phyloP scores from a whole-genome alignment of 2,113 vertebrate genomes.

The Tenebrosternarchus preto region DNA sequence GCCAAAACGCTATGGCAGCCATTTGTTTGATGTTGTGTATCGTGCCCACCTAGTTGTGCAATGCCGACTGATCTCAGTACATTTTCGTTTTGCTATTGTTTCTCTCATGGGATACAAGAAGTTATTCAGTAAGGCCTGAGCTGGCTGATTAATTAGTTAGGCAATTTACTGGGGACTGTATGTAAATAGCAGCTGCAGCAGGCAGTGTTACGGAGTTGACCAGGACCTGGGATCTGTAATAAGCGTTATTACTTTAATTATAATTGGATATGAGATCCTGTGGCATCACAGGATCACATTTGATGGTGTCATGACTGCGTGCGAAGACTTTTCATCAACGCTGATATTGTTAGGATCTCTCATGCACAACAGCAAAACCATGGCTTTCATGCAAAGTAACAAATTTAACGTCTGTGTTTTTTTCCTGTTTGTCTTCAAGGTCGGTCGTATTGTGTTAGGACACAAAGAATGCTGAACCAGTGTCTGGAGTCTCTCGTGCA shows the following conservation, averaged over 20 bases:
- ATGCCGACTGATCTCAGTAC: background rate
- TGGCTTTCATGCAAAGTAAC: background rate
- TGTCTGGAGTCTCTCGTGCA: conserved; percentile 97
- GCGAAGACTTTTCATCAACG: background rate
- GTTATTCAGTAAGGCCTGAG: background rate
- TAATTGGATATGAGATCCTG: background rate
- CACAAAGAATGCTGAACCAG: conserved; percentile 95
- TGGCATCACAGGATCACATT: background rate
- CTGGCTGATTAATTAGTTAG: background rate
- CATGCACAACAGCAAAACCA: background rate
- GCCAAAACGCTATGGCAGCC: too few species aligned
- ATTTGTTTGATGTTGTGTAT: too few species aligned
- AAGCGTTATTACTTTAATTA: background rate
- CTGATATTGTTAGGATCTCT: background rate
- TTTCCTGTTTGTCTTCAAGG: conserved; percentile 71
- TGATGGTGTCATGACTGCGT: background rate
- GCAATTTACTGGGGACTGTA: background rate
- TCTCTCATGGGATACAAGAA: background rate
- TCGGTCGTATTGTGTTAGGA: conserved; percentile 93
- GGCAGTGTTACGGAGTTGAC: background rate
- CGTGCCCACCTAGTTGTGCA: too few species aligned
- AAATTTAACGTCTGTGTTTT: background rate
- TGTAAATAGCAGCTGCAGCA: background rate
- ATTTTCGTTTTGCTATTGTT: background rate
- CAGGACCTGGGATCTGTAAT: background rate